Base-by-base conservation (phyloP, 2,797 vertebrate species). In the Chaetodon trifasciatus region DNA sequence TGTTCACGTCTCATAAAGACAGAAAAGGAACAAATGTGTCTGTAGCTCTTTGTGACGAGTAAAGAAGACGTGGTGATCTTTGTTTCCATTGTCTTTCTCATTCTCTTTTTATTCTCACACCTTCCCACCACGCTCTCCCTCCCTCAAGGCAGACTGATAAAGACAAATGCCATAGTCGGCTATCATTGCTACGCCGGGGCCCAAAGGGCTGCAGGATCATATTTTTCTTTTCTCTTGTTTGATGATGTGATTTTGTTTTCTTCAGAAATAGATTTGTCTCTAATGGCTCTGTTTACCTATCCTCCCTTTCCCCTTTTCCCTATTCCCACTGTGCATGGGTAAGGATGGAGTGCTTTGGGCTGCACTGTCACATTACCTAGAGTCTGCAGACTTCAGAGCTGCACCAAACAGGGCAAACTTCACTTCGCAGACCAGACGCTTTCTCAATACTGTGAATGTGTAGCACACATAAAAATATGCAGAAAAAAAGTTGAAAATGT, bases 191-290 rank as follows among this genome's bases (percentile, higher is more conserved):
- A 85, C 71, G 74, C 86, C 47, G 55, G 79, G 92, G 88, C 93
- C 95, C 93, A 83, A 67, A 92, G 95, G 92, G 92, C 90, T 87
- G 90, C 86, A 88, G 90, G 91, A 89, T 96, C 94, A 95, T 95
- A 95, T 96, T 96, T 96, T 95, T 96, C 91, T 93, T 94, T 94
- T 94, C 92, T 90, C 89, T 93, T 96, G 94, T 96, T 95, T 96
- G 95, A 96, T 95, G 95, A 95, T 96, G 94, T 96, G 95, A 95
- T 96, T 96, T 96, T 95, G 95, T 94, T 96, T 95, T 95, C 94
- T 94, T 95, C 93, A 94, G 94, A 96, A 95, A 96, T 95, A 96
- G 96, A 96, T 96, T 96, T 95, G 94, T 95, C 95, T 95, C 92
- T 95, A 95, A 96, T 95, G 94, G 94, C 94, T 96, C 95, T 96